Conservation (phyloP, 2,113 vertebrate species). For the Protomyctophum bolini region DNA sequence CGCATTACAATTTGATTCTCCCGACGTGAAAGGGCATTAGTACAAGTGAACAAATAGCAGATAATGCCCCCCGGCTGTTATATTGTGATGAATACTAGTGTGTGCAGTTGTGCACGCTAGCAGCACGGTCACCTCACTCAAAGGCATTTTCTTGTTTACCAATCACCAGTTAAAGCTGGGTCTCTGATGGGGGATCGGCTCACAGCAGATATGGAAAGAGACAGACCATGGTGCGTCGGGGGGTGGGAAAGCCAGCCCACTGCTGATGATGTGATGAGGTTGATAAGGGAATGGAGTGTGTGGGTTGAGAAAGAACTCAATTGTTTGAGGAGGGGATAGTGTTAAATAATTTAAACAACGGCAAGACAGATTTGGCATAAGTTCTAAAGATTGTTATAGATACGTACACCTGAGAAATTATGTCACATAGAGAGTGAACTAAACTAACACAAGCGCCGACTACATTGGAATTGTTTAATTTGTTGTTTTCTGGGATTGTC, state of each 20-base stretch:
- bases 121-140: slow-evolving; percentile 16
- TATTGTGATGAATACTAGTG: slow-evolving; percentile 31
- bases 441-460: no score
- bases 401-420: no score
- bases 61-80: slow-evolving; percentile 41
- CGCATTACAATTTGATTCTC: slow-evolving; percentile 45
- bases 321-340: no score
- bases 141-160: slow-evolving; percentile 39
- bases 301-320: no score
- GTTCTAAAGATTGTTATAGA: no score
- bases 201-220: slow-evolving; percentile 43
- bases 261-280: slow-evolving; percentile 29
- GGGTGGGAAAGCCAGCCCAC: not conserved
- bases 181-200: slow-evolving; percentile 19
- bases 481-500: no score
- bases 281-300: slow-evolving; percentile 30
- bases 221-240: not conserved
- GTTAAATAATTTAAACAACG: no score
- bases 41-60: slow-evolving; percentile 46
- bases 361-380: no score
- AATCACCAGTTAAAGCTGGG: slow-evolving; percentile 29
- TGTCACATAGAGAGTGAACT: no score
- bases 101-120: not conserved
- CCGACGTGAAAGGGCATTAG: slow-evolving; percentile 46
- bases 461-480: no score